These are phyloP conservation scores for Papilio helenus DNA, from an alignment of 1,140 invertebrate genomes.

Conservation along the genomic window DNA sequence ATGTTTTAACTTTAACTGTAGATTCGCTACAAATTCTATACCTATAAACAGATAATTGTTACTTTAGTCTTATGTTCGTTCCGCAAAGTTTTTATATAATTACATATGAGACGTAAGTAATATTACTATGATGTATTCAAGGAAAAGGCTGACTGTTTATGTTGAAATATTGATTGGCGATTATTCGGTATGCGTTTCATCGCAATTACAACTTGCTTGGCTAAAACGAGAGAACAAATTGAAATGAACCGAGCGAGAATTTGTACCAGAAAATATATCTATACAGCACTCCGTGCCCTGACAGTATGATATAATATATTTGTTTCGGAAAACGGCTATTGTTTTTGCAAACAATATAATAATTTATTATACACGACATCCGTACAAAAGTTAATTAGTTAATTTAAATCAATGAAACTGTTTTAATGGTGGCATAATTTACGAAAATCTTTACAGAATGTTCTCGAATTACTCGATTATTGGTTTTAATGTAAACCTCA, in stretches of 20 bases:
- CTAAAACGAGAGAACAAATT: slow-evolving; percentile 79
- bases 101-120: not conserved
- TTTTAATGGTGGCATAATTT: slow-evolving; percentile 48
- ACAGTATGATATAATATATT: slow-evolving; percentile 73
- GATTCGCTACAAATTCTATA: not conserved
- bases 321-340: slow-evolving; percentile 69
- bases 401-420: slow-evolving; percentile 65
- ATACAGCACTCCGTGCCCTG: slow-evolving; percentile 58
- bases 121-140: not conserved
- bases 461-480: slow-evolving; percentile 2
- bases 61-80: not conserved
- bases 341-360: slow-evolving; percentile 66
- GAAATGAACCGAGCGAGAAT: slow-evolving; percentile 64
- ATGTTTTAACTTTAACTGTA: no score
- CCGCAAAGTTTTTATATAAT: not conserved
- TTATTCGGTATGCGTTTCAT: slow-evolving; percentile 58
- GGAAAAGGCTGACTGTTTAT: not conserved
- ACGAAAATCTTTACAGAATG: slow-evolving; percentile 32
- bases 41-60: not conserved
- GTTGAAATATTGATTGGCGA: slow-evolving; percentile 57
- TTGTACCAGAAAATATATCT: slow-evolving; percentile 69
- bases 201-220: slow-evolving; percentile 74
- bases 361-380: slow-evolving; percentile 55
- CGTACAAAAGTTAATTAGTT: slow-evolving; percentile 59
- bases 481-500: not conserved